phyloP scores from a whole-genome alignment of 2,888 invertebrate genomes.

The Malacosoma neustria region DNA sequence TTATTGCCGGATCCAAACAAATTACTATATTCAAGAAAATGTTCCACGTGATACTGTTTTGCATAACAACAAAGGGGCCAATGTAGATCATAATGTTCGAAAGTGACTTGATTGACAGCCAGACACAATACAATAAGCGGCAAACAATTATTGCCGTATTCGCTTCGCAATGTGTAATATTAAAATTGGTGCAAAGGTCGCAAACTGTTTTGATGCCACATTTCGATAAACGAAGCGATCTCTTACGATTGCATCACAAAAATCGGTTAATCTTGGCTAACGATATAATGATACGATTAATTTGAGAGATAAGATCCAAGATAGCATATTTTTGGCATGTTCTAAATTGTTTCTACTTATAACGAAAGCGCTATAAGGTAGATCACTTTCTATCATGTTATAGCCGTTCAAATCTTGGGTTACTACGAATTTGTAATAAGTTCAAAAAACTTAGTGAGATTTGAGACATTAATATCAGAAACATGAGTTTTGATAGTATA shows the following conservation, averaged over 20 bases:
- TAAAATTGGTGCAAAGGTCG: conserved; percentile 57
- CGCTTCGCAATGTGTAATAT: conserved; percentile 44
- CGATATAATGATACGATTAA: neutral
- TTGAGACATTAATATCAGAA: too few relatives aligned
- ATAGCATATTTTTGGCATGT: neutral
- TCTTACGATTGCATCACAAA: conserved; percentile 34
- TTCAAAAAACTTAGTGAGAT: too few relatives aligned
- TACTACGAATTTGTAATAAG: too few relatives aligned
- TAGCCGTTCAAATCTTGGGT: too few relatives aligned
- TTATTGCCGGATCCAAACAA: neutral
- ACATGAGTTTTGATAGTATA: too few relatives aligned
- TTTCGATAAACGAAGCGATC: conserved; percentile 49
- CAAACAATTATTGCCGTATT: conserved; percentile 64
- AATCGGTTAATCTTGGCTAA: conserved; percentile 4
- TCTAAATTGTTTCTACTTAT: too few relatives aligned
- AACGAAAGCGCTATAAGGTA: too few relatives aligned
- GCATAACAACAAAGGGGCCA: conserved; percentile 28
- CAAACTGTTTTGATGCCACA: conserved; percentile 61
- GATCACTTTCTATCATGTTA: too few relatives aligned
- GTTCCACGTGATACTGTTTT: conserved; percentile 16
- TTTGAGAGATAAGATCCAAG: neutral
- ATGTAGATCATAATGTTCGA: conserved; percentile 58
- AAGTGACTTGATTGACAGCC: conserved; percentile 65
- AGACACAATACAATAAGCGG: conserved; percentile 48
- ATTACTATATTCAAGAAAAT: conserved; percentile 3